phyloP scores from a whole-genome alignment of 2,797 vertebrate genomes.

The Pagetopsis macropterus region DNA sequence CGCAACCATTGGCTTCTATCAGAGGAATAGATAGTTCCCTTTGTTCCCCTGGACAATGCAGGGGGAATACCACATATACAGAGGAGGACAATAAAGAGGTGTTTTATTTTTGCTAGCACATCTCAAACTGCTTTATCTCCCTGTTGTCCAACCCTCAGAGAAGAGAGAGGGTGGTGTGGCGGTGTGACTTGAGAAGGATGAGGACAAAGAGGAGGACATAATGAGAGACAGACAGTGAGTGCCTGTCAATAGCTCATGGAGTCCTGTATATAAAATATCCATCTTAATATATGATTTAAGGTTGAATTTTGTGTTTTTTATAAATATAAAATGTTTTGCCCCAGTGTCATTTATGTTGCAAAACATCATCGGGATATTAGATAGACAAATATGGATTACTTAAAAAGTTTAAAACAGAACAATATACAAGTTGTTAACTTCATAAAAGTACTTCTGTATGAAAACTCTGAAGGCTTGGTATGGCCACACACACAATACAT shows the following conservation, averaged over 20 bases:
- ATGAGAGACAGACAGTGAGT: slow-evolving; percentile 1
- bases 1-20: slow-evolving; percentile 93
- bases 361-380: background rate
- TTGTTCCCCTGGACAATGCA: slow-evolving; percentile 89
- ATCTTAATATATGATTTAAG: slow-evolving; percentile 1
- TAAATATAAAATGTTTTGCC: background rate
- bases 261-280: background rate
- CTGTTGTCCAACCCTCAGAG: slow-evolving; percentile 23
- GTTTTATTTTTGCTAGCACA: slow-evolving; percentile 75
- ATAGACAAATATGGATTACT: too few species aligned
- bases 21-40: slow-evolving; percentile 92
- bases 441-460: background rate
- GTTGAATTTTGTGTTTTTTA: background rate
- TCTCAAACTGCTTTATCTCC: slow-evolving; percentile 48
- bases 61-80: slow-evolving; percentile 85
- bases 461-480: background rate
- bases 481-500: background rate
- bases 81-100: slow-evolving; percentile 72
- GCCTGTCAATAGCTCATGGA: slow-evolving; percentile 15
- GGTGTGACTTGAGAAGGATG: slow-evolving; percentile 10
- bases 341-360: background rate
- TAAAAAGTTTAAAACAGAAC: background rate
- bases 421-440: background rate
- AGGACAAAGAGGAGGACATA: slow-evolving; percentile 12
- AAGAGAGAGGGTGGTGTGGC: slow-evolving; percentile 8